A percentile compares a stretch with the other conserved stretches of the same genome.
phyloP scores from a whole-genome alignment of 35 echinoderm and acorn worm genomes.

The Diadema setosum region DNA sequence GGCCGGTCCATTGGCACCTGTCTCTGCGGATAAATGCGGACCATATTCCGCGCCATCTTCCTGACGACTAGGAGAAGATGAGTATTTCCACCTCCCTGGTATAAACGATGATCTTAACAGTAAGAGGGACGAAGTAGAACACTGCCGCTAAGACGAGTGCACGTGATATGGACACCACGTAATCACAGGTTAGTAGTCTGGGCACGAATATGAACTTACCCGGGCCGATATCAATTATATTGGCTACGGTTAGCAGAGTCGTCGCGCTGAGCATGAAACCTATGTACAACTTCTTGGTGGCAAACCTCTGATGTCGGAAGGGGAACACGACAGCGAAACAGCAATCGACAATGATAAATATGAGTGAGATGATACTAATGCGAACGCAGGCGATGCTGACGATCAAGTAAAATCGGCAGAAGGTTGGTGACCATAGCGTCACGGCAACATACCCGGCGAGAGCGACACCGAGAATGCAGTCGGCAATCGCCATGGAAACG shows the following conservation, averaged over 20 bases:
- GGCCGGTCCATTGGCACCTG: background rate
- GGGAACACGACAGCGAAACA: background rate
- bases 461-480: background rate
- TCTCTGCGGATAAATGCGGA: no score
- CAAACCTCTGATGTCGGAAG: background rate
- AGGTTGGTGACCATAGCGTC: background rate
- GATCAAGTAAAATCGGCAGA: background rate
- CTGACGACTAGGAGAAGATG: background rate
- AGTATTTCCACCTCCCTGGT: no score
- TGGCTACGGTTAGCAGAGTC: background rate
- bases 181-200: background rate
- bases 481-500: background rate
- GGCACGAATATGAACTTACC: background rate
- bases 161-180: background rate
- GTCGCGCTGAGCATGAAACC: background rate
- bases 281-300: background rate
- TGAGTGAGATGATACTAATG: background rate
- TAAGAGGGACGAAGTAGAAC: no score
- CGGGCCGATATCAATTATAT: background rate
- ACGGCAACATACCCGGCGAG: no score
- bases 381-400: background rate
- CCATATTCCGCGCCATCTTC: background rate
- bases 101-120: background rate
- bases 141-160: background rate
- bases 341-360: background rate